Evolutionary conservation across 2,797 vertebrate species (phyloP).

Genomic region (Ceryle rudis): DNA sequence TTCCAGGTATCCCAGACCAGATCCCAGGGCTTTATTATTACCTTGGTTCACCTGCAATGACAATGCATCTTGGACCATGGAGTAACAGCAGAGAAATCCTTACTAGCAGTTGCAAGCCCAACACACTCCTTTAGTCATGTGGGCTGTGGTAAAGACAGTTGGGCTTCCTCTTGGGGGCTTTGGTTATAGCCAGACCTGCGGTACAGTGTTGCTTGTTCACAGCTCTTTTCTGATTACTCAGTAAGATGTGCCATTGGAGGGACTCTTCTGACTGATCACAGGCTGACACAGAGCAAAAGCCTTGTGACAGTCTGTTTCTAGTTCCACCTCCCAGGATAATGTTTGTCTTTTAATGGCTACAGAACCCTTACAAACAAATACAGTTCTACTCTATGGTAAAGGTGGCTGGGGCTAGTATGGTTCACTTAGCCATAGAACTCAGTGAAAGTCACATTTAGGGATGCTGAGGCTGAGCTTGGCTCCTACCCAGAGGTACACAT

Average conservation of each 20-base stretch:
- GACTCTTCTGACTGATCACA: background rate
- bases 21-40: conserved; percentile 76
- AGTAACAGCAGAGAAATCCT: background rate
- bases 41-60: conserved; percentile 80
- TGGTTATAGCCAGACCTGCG: background rate
- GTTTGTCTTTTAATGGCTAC: background rate
- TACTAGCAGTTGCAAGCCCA: background rate
- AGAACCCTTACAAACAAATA: background rate
- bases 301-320: background rate
- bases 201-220: background rate
- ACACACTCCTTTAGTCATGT: background rate
- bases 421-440: background rate
- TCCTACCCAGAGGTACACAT: background rate
- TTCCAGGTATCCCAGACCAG: conserved; percentile 88
- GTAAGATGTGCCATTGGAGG: background rate
- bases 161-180: background rate
- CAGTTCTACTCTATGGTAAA: background rate
- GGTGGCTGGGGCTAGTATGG: background rate
- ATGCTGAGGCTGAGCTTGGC: background rate
- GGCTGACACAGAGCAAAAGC: background rate
- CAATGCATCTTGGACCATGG: background rate
- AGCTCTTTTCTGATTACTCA: background rate
- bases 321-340: background rate
- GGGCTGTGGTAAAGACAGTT: background rate
- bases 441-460: background rate